Conservation (phyloP, 1,140 invertebrate genomes). For the Glossosoma conforme region DNA sequence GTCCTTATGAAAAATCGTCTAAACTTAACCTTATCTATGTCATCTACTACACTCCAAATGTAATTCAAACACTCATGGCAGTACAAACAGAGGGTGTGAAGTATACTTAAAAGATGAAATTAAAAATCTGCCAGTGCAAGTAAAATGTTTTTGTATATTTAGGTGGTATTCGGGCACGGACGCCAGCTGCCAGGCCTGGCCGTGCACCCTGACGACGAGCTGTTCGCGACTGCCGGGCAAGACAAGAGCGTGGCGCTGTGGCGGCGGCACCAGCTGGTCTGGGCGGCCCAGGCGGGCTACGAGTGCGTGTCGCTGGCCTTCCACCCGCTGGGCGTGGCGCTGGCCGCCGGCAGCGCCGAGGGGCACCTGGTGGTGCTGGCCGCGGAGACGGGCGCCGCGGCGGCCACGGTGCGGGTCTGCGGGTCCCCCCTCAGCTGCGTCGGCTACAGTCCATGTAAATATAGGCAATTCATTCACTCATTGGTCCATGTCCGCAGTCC, state of each 20-base stretch:
- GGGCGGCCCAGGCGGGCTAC: constrained; percentile 79
- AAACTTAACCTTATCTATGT: too few species aligned
- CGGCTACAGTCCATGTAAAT: constrained; percentile 78
- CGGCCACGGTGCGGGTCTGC: constrained; percentile 79
- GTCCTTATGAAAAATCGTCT: too few species aligned
- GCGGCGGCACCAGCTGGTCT: constrained; percentile 80
- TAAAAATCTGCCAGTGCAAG: neutral
- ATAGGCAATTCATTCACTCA: too few species aligned
- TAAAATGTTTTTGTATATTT: constrained; percentile 1
- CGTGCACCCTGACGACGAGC: constrained; percentile 83
- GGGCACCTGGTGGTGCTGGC: constrained; percentile 83
- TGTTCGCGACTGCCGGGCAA: constrained; percentile 88
- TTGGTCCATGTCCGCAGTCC: too few species aligned
- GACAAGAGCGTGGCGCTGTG: constrained; percentile 89
- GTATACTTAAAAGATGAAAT: constrained; percentile 1
- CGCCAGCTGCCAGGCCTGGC: constrained; percentile 87
- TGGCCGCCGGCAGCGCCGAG: constrained; percentile 84
- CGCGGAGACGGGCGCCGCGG: constrained; percentile 73
- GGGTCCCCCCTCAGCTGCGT: constrained; percentile 79
- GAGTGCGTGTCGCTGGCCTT: constrained; percentile 80
- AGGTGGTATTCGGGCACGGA: constrained; percentile 88
- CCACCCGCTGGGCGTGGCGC: constrained; percentile 79
- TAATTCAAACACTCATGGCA: too few species aligned
- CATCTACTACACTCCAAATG: too few species aligned
- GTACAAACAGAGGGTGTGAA: too few species aligned